phyloP scores from a whole-genome alignment of 2,797 vertebrate genomes.

The Semaprochilodus insignis region DNA sequence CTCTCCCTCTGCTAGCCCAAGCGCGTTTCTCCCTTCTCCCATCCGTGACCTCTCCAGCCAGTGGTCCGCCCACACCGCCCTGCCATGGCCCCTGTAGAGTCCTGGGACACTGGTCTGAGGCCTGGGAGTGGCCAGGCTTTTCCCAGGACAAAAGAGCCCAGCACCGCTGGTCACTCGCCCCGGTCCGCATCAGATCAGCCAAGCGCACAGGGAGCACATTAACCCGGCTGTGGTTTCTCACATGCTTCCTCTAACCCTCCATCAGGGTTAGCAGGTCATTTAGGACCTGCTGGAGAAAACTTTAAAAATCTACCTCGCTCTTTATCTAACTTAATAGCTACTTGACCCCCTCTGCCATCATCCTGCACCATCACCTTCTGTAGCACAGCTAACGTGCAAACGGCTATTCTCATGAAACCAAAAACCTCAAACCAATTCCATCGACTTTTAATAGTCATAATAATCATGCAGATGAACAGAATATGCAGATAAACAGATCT shows the following conservation, averaged over 20 bases:
- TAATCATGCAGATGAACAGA: no score
- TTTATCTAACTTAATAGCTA: no score
- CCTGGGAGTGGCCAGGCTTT: conserved; percentile 67
- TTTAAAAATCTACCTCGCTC: no score
- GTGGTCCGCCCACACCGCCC: conserved; percentile 75
- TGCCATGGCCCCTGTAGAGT: conserved; percentile 67
- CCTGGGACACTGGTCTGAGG: conserved; percentile 75
- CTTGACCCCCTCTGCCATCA: no score
- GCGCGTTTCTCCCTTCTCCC: conserved; percentile 85
- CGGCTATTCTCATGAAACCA: no score
- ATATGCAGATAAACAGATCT: no score
- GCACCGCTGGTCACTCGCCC: conserved; percentile 68
- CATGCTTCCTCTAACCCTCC: conserved; percentile 72
- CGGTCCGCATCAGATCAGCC: conserved; percentile 81
- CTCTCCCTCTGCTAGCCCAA: conserved; percentile 86
- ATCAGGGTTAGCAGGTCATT: not conserved
- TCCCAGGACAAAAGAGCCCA: conserved; percentile 84
- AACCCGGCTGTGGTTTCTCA: conserved; percentile 81
- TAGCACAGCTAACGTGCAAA: no score
- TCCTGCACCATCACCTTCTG: no score
- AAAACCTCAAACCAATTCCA: no score
- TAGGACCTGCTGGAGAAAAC: not conserved
- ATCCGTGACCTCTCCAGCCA: conserved; percentile 90
- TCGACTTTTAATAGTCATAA: no score
- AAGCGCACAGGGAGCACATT: conserved; percentile 93